Conservation (phyloP, 2,113 vertebrate genomes). For the Esox niger region DNA sequence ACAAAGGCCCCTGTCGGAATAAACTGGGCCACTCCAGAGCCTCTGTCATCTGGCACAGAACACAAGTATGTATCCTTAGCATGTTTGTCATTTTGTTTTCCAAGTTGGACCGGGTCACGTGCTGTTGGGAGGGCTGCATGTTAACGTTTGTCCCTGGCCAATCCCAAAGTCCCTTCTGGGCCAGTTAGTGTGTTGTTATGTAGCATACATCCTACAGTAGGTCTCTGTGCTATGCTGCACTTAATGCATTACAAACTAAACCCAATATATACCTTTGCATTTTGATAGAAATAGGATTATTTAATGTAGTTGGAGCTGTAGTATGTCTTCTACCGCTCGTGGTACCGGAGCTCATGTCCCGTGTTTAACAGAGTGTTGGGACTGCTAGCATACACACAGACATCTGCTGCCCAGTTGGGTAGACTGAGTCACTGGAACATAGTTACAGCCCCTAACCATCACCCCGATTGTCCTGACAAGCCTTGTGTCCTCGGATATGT, state of each 20-base stretch:
- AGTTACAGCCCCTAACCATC: constrained; percentile 40
- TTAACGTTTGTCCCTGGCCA: too few species aligned
- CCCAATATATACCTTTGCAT: too few species aligned
- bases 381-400: constrained; percentile 50
- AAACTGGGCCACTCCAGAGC: constrained; percentile 97
- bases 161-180: too few species aligned
- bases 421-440: constrained; percentile 55
- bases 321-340: constrained; percentile 10
- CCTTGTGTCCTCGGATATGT: neutral
- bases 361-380: constrained; percentile 43
- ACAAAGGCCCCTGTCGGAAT: constrained; percentile 98
- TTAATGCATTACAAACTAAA: too few species aligned
- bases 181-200: too few species aligned
- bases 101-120: too few species aligned
- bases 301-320: too few species aligned
- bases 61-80: constrained; percentile 79
- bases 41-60: constrained; percentile 99
- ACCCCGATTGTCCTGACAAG: neutral
- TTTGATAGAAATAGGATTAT: too few species aligned
- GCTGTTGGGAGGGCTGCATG: neutral
- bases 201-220: too few species aligned
- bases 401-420: constrained; percentile 69
- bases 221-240: too few species aligned
- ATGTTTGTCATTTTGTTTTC: neutral
- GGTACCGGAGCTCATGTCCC: constrained; percentile 14